A percentile compares a stretch with the other conserved stretches of the same genome.
Conservation (phyloP, 2,888 invertebrate species). For the Calameuta filiformis region DNA sequence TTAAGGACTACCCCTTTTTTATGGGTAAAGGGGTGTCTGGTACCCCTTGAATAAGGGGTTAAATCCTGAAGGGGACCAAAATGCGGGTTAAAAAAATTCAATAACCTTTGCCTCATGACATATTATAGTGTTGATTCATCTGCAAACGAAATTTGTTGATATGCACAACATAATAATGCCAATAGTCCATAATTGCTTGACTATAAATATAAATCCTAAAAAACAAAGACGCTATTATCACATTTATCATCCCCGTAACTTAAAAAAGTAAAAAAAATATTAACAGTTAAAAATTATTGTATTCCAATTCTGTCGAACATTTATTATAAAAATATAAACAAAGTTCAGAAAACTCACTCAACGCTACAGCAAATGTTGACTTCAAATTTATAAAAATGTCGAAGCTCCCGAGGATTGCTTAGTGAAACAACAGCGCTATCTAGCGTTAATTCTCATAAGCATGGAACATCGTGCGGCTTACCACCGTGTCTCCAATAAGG, state of each 20-base stretch:
- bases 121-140: neutral
- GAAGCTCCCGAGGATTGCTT: neutral
- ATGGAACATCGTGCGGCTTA: neutral
- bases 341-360: neutral
- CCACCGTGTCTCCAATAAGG: no score
- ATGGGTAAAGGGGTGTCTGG: conserved; percentile 49
- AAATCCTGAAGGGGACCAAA: conserved; percentile 9
- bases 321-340: neutral
- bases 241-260: neutral
- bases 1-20: conserved; percentile 53
- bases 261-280: neutral
- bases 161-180: neutral
- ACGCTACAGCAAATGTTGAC: neutral
- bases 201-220: neutral
- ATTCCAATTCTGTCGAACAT: neutral
- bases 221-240: neutral
- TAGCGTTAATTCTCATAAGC: neutral
- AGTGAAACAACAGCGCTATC: neutral
- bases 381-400: neutral
- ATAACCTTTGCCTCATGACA: neutral
- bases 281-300: neutral
- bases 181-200: neutral
- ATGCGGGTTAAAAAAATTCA: conserved; percentile 9
- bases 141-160: neutral
- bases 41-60: conserved; percentile 49